phyloP scores from a whole-genome alignment of 2,797 vertebrate species.

The Lophura swinhoii region DNA sequence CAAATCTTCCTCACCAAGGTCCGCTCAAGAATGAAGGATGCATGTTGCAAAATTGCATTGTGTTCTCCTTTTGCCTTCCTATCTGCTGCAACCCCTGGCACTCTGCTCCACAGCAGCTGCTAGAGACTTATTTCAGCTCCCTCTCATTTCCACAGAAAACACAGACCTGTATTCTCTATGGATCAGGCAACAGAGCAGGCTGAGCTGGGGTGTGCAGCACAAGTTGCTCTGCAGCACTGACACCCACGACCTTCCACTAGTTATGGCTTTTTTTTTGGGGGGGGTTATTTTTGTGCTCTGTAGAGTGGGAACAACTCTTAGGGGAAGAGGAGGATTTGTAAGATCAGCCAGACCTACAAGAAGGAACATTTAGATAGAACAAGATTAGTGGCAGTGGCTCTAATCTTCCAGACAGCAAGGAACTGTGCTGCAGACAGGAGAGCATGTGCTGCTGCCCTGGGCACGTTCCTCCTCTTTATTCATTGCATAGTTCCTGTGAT shows the following conservation, averaged over 20 bases:
- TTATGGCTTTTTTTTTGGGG: too few relatives aligned
- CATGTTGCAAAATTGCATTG: neutral
- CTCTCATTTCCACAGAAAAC: neutral
- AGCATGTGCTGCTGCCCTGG: neutral
- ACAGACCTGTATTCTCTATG: rapidly evolving
- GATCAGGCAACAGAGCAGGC: neutral
- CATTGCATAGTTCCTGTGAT: neutral
- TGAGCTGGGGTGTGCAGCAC: rapidly evolving
- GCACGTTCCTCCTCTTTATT: neutral
- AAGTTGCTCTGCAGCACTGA: neutral
- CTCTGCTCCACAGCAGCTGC: rapidly evolving
- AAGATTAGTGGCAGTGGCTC: neutral
- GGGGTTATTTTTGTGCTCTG: neutral
- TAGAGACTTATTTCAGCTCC: neutral
- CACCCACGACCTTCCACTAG: neutral
- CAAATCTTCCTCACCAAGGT: neutral
- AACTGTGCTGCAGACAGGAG: neutral
- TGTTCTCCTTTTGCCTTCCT: neutral
- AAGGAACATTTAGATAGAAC: neutral
- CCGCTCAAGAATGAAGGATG: neutral
- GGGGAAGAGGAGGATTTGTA: neutral
- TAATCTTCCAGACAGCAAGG: neutral
- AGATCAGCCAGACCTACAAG: neutral
- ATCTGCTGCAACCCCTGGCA: neutral
- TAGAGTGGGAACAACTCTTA: neutral